Evolutionary conservation across 2,113 vertebrate genomes (phyloP), one percentile per base, ranked within the genome.

Genomic region (Galeopterus variegatus): DNA sequence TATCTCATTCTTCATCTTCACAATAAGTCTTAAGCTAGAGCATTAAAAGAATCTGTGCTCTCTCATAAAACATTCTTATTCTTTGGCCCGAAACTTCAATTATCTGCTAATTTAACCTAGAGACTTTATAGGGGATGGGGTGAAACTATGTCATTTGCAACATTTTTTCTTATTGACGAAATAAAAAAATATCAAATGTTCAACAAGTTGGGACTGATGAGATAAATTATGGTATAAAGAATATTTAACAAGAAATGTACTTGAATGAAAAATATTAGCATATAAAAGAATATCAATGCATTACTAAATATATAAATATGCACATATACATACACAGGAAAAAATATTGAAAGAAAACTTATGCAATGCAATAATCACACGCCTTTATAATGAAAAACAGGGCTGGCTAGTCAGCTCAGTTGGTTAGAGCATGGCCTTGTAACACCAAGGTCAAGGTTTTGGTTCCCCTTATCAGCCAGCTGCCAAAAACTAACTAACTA

Each of bases 331-430:
- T 33, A 84, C 14, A 88, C 1, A 82, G 5, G 10, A 90, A 88
- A 93, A 93, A 93, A 54, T n/a, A 72, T 31, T 36, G 36, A 48
- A 92, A 88, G 26, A 94, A 96, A 96, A 80, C 84, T 36, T 86
- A 90, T n/a, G 28, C 7, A 81, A 67, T 62, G 19, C n/a, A 90
- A 88, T 69, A 73, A 90, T 90, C 85, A 82, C 1, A 85, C 1
- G 67, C 2, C 52, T 90, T 91, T 92, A 90, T 50, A 67, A 67
- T 60, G 4, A 87, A 75, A 93, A 95, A 75, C 28, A 41, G 41
- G 41, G 41, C 41, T 41, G 41, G 41, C 41, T 41, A 41, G 41
- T 41, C 41, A 41, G 41, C 41, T 41, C 41, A 41, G 41, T 41
- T 41, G 41, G 41, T 41, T 41, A 41, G 41, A 41, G 41, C 41